Evolutionary conservation across 2,113 vertebrate genomes (phyloP).

Genomic region (Sula dactylatra): DNA sequence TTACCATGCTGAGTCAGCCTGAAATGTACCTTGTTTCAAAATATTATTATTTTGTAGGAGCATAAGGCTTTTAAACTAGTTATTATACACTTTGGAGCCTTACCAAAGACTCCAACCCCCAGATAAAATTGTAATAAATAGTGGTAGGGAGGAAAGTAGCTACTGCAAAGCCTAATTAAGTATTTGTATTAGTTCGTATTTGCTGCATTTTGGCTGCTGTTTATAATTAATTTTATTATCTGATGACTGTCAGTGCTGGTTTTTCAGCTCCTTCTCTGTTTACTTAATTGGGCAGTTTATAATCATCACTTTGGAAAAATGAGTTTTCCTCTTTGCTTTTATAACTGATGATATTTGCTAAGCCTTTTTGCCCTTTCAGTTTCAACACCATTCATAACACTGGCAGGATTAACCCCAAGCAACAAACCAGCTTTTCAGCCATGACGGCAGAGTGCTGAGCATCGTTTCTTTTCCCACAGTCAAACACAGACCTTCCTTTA

Average conservation of each 20-base stretch:
- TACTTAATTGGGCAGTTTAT: slow-evolving; percentile 31
- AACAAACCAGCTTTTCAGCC: background rate
- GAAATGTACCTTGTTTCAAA: background rate
- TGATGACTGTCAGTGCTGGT: background rate
- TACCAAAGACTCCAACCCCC: slow-evolving; percentile 33
- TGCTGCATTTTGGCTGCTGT: slow-evolving; percentile 21
- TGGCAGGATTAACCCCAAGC: background rate
- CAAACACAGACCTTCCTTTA: background rate
- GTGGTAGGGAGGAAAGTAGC: slow-evolving; percentile 7
- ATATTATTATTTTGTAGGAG: slow-evolving; percentile 15
- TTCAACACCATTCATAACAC: background rate
- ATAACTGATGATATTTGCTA: background rate
- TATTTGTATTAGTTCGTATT: slow-evolving; percentile 23
- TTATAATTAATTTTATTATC: slow-evolving; percentile 58
- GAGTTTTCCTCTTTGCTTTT: background rate
- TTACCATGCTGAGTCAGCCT: background rate
- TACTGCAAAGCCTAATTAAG: slow-evolving; percentile 55
- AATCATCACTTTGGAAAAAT: background rate
- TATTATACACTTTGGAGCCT: slow-evolving; percentile 38
- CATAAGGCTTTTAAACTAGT: slow-evolving; percentile 28
- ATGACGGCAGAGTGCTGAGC: background rate
- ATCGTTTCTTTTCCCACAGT: background rate
- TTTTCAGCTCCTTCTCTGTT: slow-evolving; percentile 40
- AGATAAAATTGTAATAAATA: slow-evolving; percentile 41
- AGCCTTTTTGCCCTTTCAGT: slow-evolving; percentile 5